These are phyloP conservation scores for Apis florea DNA, from an alignment of 1,140 invertebrate species.

Conservation along the genomic window DNA sequence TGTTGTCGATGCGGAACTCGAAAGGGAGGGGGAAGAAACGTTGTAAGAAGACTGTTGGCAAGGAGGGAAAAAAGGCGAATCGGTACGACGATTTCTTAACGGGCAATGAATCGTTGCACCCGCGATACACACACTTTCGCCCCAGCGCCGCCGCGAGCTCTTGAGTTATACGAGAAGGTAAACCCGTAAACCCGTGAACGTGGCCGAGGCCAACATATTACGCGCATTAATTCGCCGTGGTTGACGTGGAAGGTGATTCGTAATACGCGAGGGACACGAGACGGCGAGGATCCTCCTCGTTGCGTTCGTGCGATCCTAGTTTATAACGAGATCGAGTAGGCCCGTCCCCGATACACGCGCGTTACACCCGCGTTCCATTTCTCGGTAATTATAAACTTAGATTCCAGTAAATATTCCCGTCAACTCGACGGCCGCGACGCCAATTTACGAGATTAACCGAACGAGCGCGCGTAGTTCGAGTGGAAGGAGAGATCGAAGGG, in stretches of 20 bases:
- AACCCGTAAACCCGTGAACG: slow-evolving; percentile 72
- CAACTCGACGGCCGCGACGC: slow-evolving; percentile 60
- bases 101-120: slow-evolving; percentile 50
- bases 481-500: not conserved
- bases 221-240: slow-evolving; percentile 75
- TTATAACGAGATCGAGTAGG: slow-evolving; percentile 74
- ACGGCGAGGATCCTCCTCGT: slow-evolving; percentile 47
- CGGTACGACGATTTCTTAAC: slow-evolving; percentile 57
- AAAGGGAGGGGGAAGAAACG: not conserved
- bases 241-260: slow-evolving; percentile 73
- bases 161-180: slow-evolving; percentile 71
- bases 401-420: slow-evolving; percentile 73
- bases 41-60: not conserved
- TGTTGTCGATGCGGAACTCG: slow-evolving; percentile 29
- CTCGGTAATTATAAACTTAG: slow-evolving; percentile 78
- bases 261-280: slow-evolving; percentile 66
- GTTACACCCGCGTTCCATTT: slow-evolving; percentile 68
- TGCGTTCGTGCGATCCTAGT: slow-evolving; percentile 57
- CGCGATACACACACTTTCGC: slow-evolving; percentile 61
- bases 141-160: slow-evolving; percentile 42
- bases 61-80: slow-evolving; percentile 20
- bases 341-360: slow-evolving; percentile 60
- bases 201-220: slow-evolving; percentile 76
- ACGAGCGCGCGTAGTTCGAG: not conserved
- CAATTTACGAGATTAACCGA: slow-evolving; percentile 74